Percentiles rank a stretch among this genome's conserved stretches.
phyloP scores from a whole-genome alignment of 2,888 invertebrate genomes.

The Luperina nickerlii region DNA sequence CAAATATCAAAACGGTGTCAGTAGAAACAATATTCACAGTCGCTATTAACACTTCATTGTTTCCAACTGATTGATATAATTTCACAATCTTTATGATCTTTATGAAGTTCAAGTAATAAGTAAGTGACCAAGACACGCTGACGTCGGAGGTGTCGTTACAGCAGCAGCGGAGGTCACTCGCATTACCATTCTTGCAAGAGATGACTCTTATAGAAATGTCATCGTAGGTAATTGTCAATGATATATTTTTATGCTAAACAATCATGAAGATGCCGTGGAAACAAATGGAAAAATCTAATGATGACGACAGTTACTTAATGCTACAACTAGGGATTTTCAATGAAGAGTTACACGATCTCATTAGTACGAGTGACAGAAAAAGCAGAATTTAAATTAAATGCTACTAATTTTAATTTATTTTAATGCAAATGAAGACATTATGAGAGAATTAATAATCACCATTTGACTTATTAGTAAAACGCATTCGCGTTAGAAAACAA shows the following conservation, averaged over 20 bases:
- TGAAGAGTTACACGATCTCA: not conserved
- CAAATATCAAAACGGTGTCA: slow-evolving; percentile 43
- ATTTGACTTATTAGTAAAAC: slow-evolving; percentile 59
- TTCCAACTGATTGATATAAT: slow-evolving; percentile 50
- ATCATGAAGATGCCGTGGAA: slow-evolving; percentile 25
- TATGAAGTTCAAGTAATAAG: slow-evolving; percentile 57
- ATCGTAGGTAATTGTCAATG: slow-evolving; percentile 56
- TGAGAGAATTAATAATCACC: slow-evolving; percentile 47
- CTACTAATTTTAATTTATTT: slow-evolving; percentile 50
- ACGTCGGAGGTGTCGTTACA: slow-evolving; percentile 54
- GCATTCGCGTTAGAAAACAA: slow-evolving; percentile 67
- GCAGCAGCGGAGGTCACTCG: slow-evolving; percentile 56
- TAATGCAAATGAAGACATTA: slow-evolving; percentile 52
- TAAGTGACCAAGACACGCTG: slow-evolving; percentile 39
- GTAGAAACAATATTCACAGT: slow-evolving; percentile 22
- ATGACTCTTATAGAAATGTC: slow-evolving; percentile 63
- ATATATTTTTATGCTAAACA: slow-evolving; percentile 48
- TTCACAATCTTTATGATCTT: slow-evolving; percentile 51
- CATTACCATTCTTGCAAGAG: slow-evolving; percentile 61
- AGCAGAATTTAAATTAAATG: slow-evolving; percentile 39
- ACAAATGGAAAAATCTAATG: slow-evolving; percentile 28
- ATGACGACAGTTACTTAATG: not conserved
- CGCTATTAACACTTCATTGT: slow-evolving; percentile 46
- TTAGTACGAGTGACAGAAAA: slow-evolving; percentile 23
- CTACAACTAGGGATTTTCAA: slow-evolving; percentile 7